These are phyloP conservation scores for Lycophotia porphyrea DNA, from an alignment of 2,888 invertebrate genomes.

Conservation along the genomic window DNA sequence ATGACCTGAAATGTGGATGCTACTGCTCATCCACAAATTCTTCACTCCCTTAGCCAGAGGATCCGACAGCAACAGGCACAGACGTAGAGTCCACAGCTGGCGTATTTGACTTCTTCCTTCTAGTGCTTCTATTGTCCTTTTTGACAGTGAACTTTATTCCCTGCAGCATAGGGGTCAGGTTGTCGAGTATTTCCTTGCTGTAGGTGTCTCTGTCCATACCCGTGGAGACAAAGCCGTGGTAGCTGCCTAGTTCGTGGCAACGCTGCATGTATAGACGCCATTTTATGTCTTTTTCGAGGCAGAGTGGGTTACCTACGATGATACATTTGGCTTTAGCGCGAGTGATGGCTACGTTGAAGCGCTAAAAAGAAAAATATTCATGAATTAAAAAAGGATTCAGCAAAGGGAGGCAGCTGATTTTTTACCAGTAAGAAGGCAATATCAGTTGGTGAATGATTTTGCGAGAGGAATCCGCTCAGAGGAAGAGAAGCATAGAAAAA, in stretches of 20 bases:
- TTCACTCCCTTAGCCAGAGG: neutral
- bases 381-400: too few species aligned
- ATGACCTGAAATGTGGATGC: slow-evolving; percentile 4
- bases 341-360: slow-evolving; percentile 94
- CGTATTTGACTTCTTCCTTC: slow-evolving; percentile 22
- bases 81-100: neutral
- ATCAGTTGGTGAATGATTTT: too few species aligned
- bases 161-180: slow-evolving; percentile 46
- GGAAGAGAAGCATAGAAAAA: too few species aligned
- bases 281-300: slow-evolving; percentile 78
- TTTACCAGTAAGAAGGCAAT: too few species aligned
- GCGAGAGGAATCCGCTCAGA: too few species aligned
- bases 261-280: slow-evolving; percentile 82
- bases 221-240: slow-evolving; percentile 74
- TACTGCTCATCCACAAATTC: slow-evolving; percentile 18
- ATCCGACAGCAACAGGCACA: neutral
- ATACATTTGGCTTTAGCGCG: slow-evolving; percentile 93
- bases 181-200: slow-evolving; percentile 29
- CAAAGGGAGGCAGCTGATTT: too few species aligned
- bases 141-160: slow-evolving; percentile 17
- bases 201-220: slow-evolving; percentile 5
- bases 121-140: neutral
- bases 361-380: slow-evolving; percentile 79
- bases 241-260: slow-evolving; percentile 76
- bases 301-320: slow-evolving; percentile 88